phyloP scores from a whole-genome alignment of 2,888 invertebrate species.

The Apodemia zela region DNA sequence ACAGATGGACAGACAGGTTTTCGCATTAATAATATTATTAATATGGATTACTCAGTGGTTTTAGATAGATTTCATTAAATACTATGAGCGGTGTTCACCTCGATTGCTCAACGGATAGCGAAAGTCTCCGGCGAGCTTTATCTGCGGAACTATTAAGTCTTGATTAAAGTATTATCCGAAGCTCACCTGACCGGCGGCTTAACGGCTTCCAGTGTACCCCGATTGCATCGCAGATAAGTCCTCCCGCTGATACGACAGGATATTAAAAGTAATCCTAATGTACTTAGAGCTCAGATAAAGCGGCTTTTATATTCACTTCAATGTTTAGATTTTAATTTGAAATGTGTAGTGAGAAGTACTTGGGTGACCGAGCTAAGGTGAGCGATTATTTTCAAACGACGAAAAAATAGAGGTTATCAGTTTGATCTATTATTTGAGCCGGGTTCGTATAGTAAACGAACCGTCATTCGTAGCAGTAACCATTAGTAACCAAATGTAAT shows the following conservation, averaged over 20 bases:
- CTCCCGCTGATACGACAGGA: neutral
- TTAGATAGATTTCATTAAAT: neutral
- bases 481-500: too few species aligned
- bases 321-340: too few species aligned
- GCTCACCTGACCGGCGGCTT: constrained; percentile 14
- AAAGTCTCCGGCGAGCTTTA: constrained; percentile 8
- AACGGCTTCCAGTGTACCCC: constrained; percentile 2
- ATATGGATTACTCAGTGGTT: neutral
- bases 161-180: constrained; percentile 13
- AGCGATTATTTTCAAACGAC: too few species aligned
- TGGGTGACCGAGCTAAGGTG: too few species aligned
- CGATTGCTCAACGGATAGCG: neutral
- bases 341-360: too few species aligned
- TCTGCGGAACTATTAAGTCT: constrained; percentile 7
- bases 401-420: too few species aligned
- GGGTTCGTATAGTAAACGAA: too few species aligned
- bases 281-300: neutral
- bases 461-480: too few species aligned
- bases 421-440: too few species aligned
- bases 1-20: neutral
- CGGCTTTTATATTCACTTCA: too few species aligned
- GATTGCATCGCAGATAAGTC: constrained; percentile 9
- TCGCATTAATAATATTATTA: too few species aligned
- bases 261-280: constrained; percentile 16
- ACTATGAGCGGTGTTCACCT: neutral